These are phyloP conservation scores for Eristalinus aeneus DNA, from an alignment of 2,888 invertebrate genomes.

Conservation along the genomic window DNA sequence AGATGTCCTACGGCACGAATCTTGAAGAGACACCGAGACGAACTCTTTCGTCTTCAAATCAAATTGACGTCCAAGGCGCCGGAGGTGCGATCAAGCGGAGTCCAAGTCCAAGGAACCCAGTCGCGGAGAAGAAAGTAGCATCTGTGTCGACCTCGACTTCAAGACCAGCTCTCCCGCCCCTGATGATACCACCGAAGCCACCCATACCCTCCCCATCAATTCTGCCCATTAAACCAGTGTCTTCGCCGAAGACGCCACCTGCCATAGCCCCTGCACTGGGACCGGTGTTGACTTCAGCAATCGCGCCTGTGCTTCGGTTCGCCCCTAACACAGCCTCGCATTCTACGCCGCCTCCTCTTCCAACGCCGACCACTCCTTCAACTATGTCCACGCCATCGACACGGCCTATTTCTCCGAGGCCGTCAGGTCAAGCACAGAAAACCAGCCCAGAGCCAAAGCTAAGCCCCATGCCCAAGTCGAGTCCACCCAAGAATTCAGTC, in stretches of 20 bases:
- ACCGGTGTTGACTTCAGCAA: slow-evolving; percentile 64
- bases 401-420: neutral
- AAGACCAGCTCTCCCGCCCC: slow-evolving; percentile 61
- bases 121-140: slow-evolving; percentile 47
- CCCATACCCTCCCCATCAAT: slow-evolving; percentile 23
- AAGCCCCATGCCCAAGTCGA: neutral
- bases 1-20: slow-evolving; percentile 82
- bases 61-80: slow-evolving; percentile 72
- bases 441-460: neutral
- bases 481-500: neutral
- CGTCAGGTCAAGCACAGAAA: neutral
- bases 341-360: slow-evolving; percentile 10
- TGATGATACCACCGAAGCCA: slow-evolving; percentile 57
- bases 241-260: slow-evolving; percentile 15
- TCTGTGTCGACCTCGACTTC: slow-evolving; percentile 33
- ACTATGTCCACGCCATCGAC: slow-evolving; percentile 13
- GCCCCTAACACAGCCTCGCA: slow-evolving; percentile 32
- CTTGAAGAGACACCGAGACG: slow-evolving; percentile 15
- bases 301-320: slow-evolving; percentile 65
- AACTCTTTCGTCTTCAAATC: slow-evolving; percentile 77
- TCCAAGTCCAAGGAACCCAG: slow-evolving; percentile 75
- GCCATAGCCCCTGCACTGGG: slow-evolving; percentile 61
- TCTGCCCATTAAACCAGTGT: neutral
- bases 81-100: slow-evolving; percentile 73
- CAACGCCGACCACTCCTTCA: slow-evolving; percentile 41